Percentiles rank a stretch among this genome's conserved stretches.
Conservation (phyloP, 2,888 invertebrate genomes). For the Tenthredo mesomela region DNA sequence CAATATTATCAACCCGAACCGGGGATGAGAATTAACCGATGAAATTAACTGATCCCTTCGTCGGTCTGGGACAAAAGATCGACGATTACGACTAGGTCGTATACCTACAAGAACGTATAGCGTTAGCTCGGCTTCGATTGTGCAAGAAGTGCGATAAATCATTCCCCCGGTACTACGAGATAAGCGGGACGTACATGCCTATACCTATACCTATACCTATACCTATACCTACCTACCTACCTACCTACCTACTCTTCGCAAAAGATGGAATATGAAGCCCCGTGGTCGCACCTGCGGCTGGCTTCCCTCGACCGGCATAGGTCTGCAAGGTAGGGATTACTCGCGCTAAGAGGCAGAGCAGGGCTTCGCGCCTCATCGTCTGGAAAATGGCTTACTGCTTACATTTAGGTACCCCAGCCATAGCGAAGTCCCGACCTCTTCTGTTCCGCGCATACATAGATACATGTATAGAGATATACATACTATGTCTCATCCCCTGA, state of each 20-base stretch:
- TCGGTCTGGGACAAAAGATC: slow-evolving; percentile 33
- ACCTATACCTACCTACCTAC: slow-evolving; percentile 16
- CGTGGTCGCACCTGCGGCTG: slow-evolving; percentile 74
- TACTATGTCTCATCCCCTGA: not conserved
- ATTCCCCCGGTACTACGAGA: slow-evolving; percentile 28
- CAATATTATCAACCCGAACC: not conserved
- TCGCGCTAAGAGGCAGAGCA: slow-evolving; percentile 72
- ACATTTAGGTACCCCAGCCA: slow-evolving; percentile 71
- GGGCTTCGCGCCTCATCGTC: slow-evolving; percentile 78
- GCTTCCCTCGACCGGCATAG: slow-evolving; percentile 70
- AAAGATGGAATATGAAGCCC: slow-evolving; percentile 72
- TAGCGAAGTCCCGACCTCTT: slow-evolving; percentile 36
- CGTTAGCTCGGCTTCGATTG: slow-evolving; percentile 24
- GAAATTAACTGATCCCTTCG: slow-evolving; percentile 25
- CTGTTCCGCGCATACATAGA: not conserved
- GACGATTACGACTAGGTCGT: not conserved
- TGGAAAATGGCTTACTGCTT: slow-evolving; percentile 78
- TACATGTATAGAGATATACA: not conserved
- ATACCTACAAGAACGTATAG: slow-evolving; percentile 20
- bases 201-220: not conserved
- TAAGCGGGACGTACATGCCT: slow-evolving; percentile 20
- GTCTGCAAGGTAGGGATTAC: slow-evolving; percentile 75
- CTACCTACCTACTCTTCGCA: slow-evolving; percentile 59
- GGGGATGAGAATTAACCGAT: slow-evolving; percentile 11
- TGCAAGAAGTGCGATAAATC: slow-evolving; percentile 42